Evolutionary conservation across 2,888 invertebrate species (phyloP).

Genomic region (Noctua fimbriata): DNA sequence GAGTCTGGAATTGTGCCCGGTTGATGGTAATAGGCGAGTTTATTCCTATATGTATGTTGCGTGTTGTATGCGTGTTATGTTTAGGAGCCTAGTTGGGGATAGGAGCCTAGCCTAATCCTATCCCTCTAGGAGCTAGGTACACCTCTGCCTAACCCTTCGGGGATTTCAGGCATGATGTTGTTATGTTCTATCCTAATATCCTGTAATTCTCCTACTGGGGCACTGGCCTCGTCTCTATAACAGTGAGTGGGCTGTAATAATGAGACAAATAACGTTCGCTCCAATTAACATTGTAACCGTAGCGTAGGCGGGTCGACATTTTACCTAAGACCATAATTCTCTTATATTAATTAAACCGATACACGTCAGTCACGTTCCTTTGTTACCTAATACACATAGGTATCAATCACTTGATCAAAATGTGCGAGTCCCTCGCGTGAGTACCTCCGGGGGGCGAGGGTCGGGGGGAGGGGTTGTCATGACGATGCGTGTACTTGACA

Average conservation of each 20-base stretch:
- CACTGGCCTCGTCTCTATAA: background rate
- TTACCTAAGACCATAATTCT: conserved; percentile 18
- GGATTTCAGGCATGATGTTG: background rate
- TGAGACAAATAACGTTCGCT: background rate
- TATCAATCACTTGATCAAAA: conserved; percentile 62
- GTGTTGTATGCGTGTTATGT: too few relatives aligned
- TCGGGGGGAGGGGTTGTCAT: conserved; percentile 37
- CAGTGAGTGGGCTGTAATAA: background rate
- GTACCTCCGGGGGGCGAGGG: conserved; percentile 1
- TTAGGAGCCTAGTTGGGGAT: too few relatives aligned
- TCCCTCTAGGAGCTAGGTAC: too few relatives aligned
- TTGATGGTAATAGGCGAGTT: background rate
- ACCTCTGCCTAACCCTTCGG: too few relatives aligned
- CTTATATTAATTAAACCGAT: conserved; percentile 25
- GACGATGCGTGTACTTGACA: conserved; percentile 59
- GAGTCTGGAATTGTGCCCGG: background rate
- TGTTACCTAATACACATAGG: conserved; percentile 49
- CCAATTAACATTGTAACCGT: background rate
- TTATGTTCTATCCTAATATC: background rate
- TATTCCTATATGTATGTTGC: too few relatives aligned
- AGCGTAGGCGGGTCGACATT: conserved; percentile 1
- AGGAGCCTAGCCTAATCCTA: too few relatives aligned
- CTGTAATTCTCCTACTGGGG: background rate
- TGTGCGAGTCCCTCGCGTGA: conserved; percentile 33
- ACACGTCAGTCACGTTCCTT: conserved; percentile 20